Evolutionary conservation across 2,797 vertebrate species (phyloP), one percentile per base, ranked within the genome.

Genomic region (Sebastes vulpes): DNA sequence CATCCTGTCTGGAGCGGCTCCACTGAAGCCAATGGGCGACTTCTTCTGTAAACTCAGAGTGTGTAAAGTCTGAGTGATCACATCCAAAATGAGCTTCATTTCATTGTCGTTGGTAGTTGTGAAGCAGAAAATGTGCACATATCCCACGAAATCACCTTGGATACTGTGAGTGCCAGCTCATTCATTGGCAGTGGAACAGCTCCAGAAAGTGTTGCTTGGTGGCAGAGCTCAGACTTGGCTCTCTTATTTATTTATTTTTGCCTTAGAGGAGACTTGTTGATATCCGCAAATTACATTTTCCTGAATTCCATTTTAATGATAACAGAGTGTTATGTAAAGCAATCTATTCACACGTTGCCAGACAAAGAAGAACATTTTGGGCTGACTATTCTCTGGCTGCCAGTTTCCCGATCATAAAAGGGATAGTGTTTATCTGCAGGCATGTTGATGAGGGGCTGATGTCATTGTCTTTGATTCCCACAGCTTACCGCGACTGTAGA

Each of bases 251-350:
- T n/a, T n/a, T 67, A 73, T 61, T 61, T 50, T 35, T 48, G 65
- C 78, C 82, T 78, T 14, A 21, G 70, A 85, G 83, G 64, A 80
- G 68, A 89, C 81, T 85, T 87, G 78, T 85, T 89, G 80, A 82
- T 85, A 73, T 78, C 76, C 12, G 1, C 57, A 78, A 84, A 86
- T 81, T 59, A 66, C 46, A 82, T 76, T 77, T 63, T 23, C 48
- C 31, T 68, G 38, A 82, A 76, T 85, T 82, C 16, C 53, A 23
- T 78, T 71, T 71, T 12, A 72, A 53, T 31, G 80, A 82, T 78
- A 73, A 61, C 56, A 71, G 60, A 31, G 61, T 50, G 58, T 87
- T 81, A 75, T 70, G 73, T 71, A 69, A 77, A 66, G 42, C 29
- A 56, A 26, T 65, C 52, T 75, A 6, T 56, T 78, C 76, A 77